A percentile compares a stretch with the other conserved stretches of the same genome.
Conservation (phyloP, 1,140 invertebrate species). For the Aphelenchoides avenae region DNA sequence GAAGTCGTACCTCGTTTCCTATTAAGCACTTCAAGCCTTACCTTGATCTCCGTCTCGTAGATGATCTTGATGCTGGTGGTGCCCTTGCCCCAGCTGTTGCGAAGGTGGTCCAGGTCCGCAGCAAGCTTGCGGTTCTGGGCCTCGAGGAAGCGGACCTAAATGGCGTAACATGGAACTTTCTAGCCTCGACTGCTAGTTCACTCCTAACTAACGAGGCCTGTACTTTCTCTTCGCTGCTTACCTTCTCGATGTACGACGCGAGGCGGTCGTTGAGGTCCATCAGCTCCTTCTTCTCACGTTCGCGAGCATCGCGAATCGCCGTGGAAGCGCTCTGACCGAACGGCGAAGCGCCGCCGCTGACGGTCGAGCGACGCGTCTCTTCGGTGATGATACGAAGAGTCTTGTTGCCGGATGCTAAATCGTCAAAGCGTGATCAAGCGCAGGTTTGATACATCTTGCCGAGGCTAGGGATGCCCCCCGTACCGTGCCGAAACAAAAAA, state of each 20-base stretch:
- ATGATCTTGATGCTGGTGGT: conserved; percentile 62
- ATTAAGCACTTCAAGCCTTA: conserved; percentile 32
- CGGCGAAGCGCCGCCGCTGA: conserved; percentile 42
- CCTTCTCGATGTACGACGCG: conserved; percentile 58
- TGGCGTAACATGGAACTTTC: neutral
- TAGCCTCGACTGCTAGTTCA: neutral
- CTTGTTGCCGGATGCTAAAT: conserved; percentile 37
- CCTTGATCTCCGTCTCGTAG: conserved; percentile 62
- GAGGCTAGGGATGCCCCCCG: neutral
- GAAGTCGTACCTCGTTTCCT: conserved; percentile 3
- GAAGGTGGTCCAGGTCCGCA: conserved; percentile 61
- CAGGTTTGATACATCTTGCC: neutral
- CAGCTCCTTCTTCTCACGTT: conserved; percentile 59
- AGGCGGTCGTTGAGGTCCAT: conserved; percentile 56
- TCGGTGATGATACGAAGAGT: conserved; percentile 42
- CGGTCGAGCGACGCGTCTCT: conserved; percentile 4
- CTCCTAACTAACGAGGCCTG: neutral
- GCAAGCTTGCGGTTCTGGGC: conserved; percentile 63
- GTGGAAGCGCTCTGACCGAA: conserved; percentile 59
- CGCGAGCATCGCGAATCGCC: conserved; percentile 59
- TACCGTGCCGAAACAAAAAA: neutral
- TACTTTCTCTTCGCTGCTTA: neutral
- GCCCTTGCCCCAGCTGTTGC: conserved; percentile 62
- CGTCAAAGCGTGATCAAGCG: neutral
- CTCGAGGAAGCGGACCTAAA: conserved; percentile 62